phyloP scores from a whole-genome alignment of 2,888 invertebrate species.

The Lagria hirta region DNA sequence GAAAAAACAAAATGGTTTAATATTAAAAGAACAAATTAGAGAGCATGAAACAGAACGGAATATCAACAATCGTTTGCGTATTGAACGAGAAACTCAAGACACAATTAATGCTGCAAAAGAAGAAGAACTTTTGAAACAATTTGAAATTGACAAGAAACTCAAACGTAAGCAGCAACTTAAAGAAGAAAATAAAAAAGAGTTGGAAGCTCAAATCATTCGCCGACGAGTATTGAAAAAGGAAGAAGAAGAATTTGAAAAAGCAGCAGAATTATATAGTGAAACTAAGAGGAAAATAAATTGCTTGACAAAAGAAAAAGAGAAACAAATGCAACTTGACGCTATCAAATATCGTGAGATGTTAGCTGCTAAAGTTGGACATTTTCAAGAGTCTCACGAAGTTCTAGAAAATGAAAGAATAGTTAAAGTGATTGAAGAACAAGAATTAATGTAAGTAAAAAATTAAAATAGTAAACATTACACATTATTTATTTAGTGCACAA shows the following conservation, averaged over 20 bases:
- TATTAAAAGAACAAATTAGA: conserved; percentile 7
- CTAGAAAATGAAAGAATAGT: conserved; percentile 49
- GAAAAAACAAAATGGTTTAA: too few relatives aligned
- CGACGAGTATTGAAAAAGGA: conserved; percentile 48
- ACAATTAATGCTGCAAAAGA: conserved; percentile 10
- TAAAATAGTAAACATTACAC: too few relatives aligned
- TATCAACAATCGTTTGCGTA: neutral
- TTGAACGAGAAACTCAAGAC: conserved; percentile 9
- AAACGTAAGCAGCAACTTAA: neutral
- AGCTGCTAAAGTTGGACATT: conserved; percentile 34
- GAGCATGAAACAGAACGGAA: conserved; percentile 8
- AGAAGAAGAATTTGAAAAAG: conserved; percentile 53
- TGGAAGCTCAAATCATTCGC: conserved; percentile 46
- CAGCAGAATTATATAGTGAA: conserved; percentile 54
- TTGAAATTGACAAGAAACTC: conserved; percentile 7
- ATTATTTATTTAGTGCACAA: conserved; percentile 48
- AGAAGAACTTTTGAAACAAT: conserved; percentile 12
- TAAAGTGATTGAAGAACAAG: conserved; percentile 57
- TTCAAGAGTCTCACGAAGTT: conserved; percentile 32
- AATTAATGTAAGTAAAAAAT: conserved; percentile 45
- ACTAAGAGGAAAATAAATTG: conserved; percentile 54
- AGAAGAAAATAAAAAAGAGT: conserved; percentile 5
- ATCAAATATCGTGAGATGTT: conserved; percentile 31
- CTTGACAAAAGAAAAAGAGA: conserved; percentile 50
- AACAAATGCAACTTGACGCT: conserved; percentile 38